These are phyloP conservation scores for Phyllotreta cruciferae DNA, from an alignment of 2,888 invertebrate genomes.

Conservation along the genomic window DNA sequence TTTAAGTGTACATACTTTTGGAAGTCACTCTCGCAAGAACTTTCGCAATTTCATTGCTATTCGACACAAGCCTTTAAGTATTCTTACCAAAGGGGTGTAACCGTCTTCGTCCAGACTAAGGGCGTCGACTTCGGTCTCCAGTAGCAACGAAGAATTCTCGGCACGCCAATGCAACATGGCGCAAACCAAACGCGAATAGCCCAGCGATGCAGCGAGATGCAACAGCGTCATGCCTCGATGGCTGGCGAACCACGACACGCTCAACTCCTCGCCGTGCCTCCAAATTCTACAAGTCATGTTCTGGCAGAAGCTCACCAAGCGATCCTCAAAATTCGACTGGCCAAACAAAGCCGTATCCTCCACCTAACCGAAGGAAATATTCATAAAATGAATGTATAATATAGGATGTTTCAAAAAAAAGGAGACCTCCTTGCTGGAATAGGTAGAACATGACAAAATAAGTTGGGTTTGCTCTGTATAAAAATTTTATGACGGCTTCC, in stretches of 20 bases:
- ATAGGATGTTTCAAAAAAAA: too few species aligned
- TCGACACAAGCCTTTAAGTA: not conserved
- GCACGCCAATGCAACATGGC: slow-evolving; percentile 86
- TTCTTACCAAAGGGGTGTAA: slow-evolving; percentile 84
- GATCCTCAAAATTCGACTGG: slow-evolving; percentile 82
- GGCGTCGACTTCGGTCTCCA: slow-evolving; percentile 93
- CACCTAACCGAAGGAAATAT: slow-evolving; percentile 57
- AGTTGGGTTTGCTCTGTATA: too few species aligned
- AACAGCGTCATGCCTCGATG: slow-evolving; percentile 78
- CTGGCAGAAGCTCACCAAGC: slow-evolving; percentile 85
- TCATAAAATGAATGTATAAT: not conserved
- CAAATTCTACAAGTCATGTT: slow-evolving; percentile 71
- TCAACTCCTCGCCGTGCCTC: slow-evolving; percentile 65
- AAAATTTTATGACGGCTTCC: too few species aligned
- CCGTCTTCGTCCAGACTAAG: slow-evolving; percentile 88
- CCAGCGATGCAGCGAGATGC: slow-evolving; percentile 90
- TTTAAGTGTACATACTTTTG: too few species aligned
- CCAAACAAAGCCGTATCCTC: slow-evolving; percentile 69
- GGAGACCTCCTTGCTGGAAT: too few species aligned
- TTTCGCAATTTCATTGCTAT: too few species aligned
- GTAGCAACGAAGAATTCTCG: slow-evolving; percentile 84
- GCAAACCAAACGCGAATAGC: slow-evolving; percentile 85
- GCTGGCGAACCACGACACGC: slow-evolving; percentile 67
- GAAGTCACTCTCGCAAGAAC: too few species aligned
- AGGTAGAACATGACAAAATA: too few species aligned